These are phyloP conservation scores for Agrochola circellaris DNA, from an alignment of 2,888 invertebrate genomes.

Conservation along the genomic window DNA sequence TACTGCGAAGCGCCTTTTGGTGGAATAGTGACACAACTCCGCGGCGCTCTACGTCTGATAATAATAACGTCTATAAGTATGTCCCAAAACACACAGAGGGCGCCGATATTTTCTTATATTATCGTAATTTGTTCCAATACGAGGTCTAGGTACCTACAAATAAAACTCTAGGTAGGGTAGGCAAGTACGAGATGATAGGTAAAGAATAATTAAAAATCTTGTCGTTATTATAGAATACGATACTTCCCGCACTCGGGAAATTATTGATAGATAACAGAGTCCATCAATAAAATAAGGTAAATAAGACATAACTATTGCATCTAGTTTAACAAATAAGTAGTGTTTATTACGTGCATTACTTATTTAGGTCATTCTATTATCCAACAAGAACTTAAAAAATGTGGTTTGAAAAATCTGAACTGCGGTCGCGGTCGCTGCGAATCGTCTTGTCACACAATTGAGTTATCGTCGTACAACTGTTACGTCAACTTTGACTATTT, in stretches of 20 bases:
- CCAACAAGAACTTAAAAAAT: background rate
- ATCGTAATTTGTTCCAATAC: background rate
- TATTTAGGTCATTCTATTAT: background rate
- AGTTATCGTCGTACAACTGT: constrained; percentile 40
- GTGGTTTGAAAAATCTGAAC: background rate
- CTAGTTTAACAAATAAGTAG: background rate
- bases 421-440: background rate
- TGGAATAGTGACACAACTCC: constrained; percentile 65
- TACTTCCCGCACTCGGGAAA: background rate
- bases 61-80: too few relatives aligned
- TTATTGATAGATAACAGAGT: background rate
- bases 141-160: too few relatives aligned
- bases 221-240: too few relatives aligned
- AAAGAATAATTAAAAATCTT: background rate
- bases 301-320: background rate
- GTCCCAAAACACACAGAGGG: constrained; percentile 4
- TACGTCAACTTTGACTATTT: constrained; percentile 63
- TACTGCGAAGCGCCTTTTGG: constrained; percentile 62
- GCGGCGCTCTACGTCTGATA: constrained; percentile 4
- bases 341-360: background rate
- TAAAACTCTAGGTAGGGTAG: background rate
- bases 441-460: constrained; percentile 36
- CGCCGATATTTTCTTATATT: background rate
- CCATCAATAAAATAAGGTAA: background rate
- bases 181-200: too few relatives aligned